These are phyloP conservation scores for Eurois occulta DNA, from an alignment of 2,888 invertebrate species.

Conservation along the genomic window DNA sequence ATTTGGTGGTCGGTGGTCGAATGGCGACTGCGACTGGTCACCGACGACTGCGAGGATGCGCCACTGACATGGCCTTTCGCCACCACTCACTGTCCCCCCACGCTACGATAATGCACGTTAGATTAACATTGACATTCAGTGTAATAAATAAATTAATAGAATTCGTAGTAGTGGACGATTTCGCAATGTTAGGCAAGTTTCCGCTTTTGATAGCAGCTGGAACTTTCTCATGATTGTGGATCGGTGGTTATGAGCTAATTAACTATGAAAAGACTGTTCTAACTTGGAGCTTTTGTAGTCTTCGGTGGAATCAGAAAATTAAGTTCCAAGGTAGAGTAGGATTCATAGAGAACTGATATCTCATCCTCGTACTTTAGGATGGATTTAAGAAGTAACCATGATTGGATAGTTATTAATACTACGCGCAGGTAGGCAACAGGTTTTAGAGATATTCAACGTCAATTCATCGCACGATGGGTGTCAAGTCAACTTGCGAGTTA, in stretches of 20 bases:
- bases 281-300: background rate
- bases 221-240: conserved; percentile 2
- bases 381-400: background rate
- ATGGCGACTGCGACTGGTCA: conserved; percentile 62
- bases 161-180: conserved; percentile 10
- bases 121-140: conserved; percentile 69
- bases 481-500: background rate
- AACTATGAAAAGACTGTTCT: background rate
- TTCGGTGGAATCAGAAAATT: background rate
- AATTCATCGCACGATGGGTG: background rate
- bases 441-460: background rate
- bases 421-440: background rate
- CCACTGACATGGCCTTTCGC: conserved; percentile 51
- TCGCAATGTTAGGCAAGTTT: conserved; percentile 20
- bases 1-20: conserved; percentile 63
- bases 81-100: conserved; percentile 51
- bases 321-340: background rate
- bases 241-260: background rate
- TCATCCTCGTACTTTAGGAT: background rate
- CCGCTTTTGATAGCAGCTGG: background rate
- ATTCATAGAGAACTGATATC: background rate
- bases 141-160: conserved; percentile 30
- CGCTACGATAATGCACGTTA: conserved; percentile 69
- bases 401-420: background rate
- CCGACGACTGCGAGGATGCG: conserved; percentile 61